These are phyloP conservation scores for Apodemia duryi DNA, from an alignment of 2,888 invertebrate genomes.

Conservation along the genomic window DNA sequence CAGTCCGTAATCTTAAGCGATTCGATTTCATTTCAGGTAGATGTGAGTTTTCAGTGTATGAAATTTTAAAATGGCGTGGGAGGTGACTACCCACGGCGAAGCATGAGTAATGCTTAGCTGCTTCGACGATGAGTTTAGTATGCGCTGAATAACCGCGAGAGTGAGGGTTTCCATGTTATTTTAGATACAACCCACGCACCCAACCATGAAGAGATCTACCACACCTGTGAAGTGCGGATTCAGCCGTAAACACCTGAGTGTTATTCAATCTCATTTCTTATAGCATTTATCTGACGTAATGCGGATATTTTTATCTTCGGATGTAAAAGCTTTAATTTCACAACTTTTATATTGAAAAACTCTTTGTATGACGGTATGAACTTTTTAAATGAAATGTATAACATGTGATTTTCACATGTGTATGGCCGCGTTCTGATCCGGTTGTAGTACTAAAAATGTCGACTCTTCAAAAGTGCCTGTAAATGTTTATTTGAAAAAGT, in stretches of 20 bases:
- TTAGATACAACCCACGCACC: constrained; percentile 64
- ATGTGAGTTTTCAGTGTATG: constrained; percentile 50
- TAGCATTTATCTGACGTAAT: constrained; percentile 39
- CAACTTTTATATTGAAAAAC: background rate
- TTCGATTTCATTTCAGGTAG: constrained; percentile 12
- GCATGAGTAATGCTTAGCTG: constrained; percentile 53
- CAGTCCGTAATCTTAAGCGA: constrained; percentile 6
- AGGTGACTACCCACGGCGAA: constrained; percentile 56
- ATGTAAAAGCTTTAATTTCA: background rate
- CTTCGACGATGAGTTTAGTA: constrained; percentile 30
- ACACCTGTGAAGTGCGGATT: constrained; percentile 53
- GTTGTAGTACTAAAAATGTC: too few species aligned
- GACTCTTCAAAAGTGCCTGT: too few species aligned
- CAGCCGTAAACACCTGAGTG: constrained; percentile 63
- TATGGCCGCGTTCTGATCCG: too few species aligned
- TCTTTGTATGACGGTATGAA: background rate
- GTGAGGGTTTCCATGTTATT: constrained; percentile 64
- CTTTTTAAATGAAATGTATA: background rate
- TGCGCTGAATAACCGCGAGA: constrained; percentile 60
- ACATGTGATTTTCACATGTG: background rate
- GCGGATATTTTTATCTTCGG: background rate
- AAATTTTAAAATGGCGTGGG: constrained; percentile 75
- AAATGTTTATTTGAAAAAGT: too few species aligned
- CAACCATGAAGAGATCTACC: constrained; percentile 51
- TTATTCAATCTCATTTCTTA: constrained; percentile 56